These are phyloP conservation scores for Conomelus anceps DNA, from an alignment of 2,888 invertebrate genomes.

Conservation along the genomic window DNA sequence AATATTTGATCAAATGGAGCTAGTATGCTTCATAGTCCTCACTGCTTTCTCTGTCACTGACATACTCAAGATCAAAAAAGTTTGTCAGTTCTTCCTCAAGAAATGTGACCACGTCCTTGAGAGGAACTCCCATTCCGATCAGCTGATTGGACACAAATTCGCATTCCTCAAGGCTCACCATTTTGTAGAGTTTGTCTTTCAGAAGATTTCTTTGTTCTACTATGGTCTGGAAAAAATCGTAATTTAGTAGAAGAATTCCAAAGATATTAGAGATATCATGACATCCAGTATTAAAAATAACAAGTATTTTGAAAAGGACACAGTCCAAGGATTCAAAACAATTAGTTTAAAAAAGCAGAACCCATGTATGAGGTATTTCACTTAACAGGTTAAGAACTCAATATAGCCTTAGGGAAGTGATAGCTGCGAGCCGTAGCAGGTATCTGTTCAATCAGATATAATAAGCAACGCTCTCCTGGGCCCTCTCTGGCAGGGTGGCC, in stretches of 20 bases:
- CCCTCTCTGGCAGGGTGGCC: too few species aligned
- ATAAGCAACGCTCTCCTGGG: too few species aligned
- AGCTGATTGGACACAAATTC: neutral
- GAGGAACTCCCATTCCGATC: neutral
- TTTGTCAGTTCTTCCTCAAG: conserved; percentile 3
- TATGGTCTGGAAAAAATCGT: neutral
- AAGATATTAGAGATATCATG: too few species aligned
- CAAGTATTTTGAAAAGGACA: too few species aligned
- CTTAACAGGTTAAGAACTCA: too few species aligned
- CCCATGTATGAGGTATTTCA: too few species aligned
- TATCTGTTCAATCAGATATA: too few species aligned
- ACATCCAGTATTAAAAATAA: too few species aligned
- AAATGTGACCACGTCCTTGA: neutral
- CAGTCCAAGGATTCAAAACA: too few species aligned
- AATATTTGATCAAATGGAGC: neutral
- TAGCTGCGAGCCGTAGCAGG: too few species aligned
- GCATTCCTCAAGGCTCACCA: neutral
- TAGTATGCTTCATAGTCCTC: neutral
- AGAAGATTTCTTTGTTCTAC: neutral
- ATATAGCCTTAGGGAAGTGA: too few species aligned
- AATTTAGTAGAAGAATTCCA: neutral
- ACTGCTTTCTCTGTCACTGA: neutral
- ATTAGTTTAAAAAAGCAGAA: too few species aligned
- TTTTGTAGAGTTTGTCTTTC: neutral
- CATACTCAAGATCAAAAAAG: conserved; percentile 1